These are phyloP conservation scores for Metacarcinus magister DNA, from an alignment of 2,888 invertebrate species.

Conservation along the genomic window DNA sequence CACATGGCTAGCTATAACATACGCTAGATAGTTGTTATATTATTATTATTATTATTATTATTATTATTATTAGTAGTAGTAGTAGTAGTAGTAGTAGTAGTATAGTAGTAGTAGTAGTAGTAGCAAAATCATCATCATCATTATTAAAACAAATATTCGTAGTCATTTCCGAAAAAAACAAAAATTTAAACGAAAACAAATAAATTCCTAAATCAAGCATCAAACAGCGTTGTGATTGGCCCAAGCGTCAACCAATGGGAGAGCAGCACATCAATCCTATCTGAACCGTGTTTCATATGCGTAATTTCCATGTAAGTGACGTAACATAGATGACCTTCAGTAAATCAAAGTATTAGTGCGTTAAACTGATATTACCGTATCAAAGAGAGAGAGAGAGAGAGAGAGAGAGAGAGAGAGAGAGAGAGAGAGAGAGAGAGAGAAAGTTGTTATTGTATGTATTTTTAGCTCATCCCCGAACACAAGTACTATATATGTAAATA, in stretches of 20 bases:
- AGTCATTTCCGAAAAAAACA: background rate
- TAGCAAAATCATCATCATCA: background rate
- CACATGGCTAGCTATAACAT: too few species aligned
- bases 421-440: constrained; percentile 44
- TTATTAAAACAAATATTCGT: background rate
- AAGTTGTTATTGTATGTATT: background rate
- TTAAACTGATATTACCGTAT: too few species aligned
- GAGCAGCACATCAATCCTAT: too few species aligned
- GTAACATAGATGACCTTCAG: too few species aligned
- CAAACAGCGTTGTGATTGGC: background rate
- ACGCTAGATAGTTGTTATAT: background rate
- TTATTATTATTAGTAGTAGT: background rate
- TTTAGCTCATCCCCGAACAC: background rate
- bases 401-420: constrained; percentile 42
- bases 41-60: background rate
- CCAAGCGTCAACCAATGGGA: background rate
- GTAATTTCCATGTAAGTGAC: too few species aligned
- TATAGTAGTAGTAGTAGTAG: background rate
- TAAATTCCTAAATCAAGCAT: background rate
- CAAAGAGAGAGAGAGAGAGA: constrained; percentile 9
- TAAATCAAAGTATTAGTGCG: background rate
- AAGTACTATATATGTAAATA: background rate
- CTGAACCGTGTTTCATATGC: too few species aligned
- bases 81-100: too few species aligned
- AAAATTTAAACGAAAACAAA: background rate